Evolutionary conservation across 2,113 vertebrate species (phyloP).

Genomic region (Hepsetus odoe): DNA sequence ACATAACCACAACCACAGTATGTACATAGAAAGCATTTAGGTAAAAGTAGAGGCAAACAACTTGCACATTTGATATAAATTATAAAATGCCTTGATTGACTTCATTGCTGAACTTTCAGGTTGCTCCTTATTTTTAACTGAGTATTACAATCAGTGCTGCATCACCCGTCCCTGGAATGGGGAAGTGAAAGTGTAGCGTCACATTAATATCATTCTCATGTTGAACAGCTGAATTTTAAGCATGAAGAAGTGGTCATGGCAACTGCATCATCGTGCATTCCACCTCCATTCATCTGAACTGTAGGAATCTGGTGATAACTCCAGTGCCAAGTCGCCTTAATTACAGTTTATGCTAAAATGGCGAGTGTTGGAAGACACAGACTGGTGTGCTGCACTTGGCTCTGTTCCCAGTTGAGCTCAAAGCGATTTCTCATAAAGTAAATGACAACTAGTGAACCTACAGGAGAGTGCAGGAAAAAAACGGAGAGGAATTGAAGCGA

Average conservation of each 20-base stretch:
- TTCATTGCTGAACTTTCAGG: background rate
- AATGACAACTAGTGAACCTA: conserved; percentile 61
- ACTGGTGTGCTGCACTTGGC: conserved; percentile 66
- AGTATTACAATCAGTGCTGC: background rate
- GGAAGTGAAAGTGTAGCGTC: conserved; percentile 10
- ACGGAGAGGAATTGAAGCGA: conserved; percentile 44
- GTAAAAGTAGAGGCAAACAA: no score
- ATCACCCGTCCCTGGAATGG: background rate
- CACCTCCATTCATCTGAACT: conserved; percentile 31
- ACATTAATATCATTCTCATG: background rate
- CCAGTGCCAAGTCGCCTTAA: conserved; percentile 66
- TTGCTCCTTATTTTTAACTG: background rate
- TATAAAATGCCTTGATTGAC: background rate
- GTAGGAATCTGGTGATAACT: conserved; percentile 40
- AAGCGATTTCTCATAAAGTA: conserved; percentile 57
- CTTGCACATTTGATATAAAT: no score
- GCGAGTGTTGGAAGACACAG: conserved; percentile 65
- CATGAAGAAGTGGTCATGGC: conserved; percentile 4
- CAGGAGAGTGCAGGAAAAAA: conserved; percentile 24
- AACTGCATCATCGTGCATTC: background rate
- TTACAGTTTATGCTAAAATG: conserved; percentile 76
- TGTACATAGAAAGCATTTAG: no score
- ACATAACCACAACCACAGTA: no score
- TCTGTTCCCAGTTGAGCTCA: conserved; percentile 59
- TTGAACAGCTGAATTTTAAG: conserved; percentile 15